Evolutionary conservation across 2,797 vertebrate genomes (phyloP).

Genomic region (Carcharodon carcharias): DNA sequence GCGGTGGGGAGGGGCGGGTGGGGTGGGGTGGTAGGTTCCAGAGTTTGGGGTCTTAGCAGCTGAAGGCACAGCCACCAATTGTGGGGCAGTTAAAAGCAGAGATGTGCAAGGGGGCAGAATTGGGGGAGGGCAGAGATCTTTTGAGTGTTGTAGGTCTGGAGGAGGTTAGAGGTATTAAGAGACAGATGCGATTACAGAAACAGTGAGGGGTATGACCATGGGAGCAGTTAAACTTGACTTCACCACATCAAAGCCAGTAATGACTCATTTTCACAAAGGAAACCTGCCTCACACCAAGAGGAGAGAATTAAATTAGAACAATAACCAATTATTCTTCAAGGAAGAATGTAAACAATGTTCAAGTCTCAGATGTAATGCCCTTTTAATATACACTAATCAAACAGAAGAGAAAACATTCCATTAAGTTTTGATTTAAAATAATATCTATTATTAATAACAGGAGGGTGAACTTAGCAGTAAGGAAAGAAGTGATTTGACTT

Average conservation of each 20-base stretch:
- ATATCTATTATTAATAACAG: constrained; percentile 7
- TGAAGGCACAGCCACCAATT: not conserved
- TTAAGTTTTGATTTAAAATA: constrained; percentile 12
- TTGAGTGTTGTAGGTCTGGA: not conserved
- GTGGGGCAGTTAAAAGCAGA: not conserved
- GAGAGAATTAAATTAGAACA: not conserved
- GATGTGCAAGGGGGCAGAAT: not conserved
- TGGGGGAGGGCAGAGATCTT: not conserved
- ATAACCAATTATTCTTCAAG: not conserved
- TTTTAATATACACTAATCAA: not conserved
- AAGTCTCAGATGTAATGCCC: not conserved
- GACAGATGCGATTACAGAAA: too few relatives aligned
- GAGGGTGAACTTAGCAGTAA: not conserved
- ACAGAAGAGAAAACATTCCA: not conserved
- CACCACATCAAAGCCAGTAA: not conserved
- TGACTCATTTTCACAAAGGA: not conserved
- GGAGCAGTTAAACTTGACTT: not conserved
- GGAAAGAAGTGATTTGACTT: not conserved
- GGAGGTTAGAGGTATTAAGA: not conserved
- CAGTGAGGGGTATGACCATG: not conserved
- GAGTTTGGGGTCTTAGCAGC: not conserved
- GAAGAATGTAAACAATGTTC: not conserved
- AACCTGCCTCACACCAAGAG: not conserved
- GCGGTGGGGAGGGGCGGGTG: too few relatives aligned
- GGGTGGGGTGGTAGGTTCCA: not conserved